Evolutionary conservation across 2,888 invertebrate species (phyloP).

Genomic region (Sarcophaga caerulescens): DNA sequence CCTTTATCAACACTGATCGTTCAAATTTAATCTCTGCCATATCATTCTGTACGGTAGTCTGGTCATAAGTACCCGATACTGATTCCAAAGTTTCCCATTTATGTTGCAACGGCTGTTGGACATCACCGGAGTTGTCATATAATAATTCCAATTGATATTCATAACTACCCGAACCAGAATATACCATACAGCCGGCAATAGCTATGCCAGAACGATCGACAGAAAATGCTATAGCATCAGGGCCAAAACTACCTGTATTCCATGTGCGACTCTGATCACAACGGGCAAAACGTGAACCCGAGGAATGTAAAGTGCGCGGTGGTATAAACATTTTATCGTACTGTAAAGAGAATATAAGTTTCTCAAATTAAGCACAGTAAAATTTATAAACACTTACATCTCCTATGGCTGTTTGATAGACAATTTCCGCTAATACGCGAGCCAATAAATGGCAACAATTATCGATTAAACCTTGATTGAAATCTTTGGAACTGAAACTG

Average conservation of each 20-base stretch:
- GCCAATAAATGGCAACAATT: constrained; percentile 90
- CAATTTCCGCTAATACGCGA: constrained; percentile 93
- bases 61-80: constrained; percentile 90
- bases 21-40: constrained; percentile 95
- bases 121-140: constrained; percentile 85
- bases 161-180: constrained; percentile 93
- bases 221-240: constrained; percentile 97
- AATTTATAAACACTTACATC: constrained; percentile 82
- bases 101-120: constrained; percentile 83
- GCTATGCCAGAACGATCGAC: constrained; percentile 95
- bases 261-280: constrained; percentile 95
- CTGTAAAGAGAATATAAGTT: constrained; percentile 67
- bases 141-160: constrained; percentile 95
- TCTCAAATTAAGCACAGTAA: neutral
- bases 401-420: constrained; percentile 89
- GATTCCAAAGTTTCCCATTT: constrained; percentile 95
- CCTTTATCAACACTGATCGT: constrained; percentile 91
- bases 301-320: constrained; percentile 90
- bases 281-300: constrained; percentile 94
- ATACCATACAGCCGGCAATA: constrained; percentile 94
- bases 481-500: constrained; percentile 77
- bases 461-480: constrained; percentile 83
- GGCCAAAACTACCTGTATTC: constrained; percentile 98
- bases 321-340: constrained; percentile 80
- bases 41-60: constrained; percentile 93